Conservation (phyloP, 2,113 vertebrate species). For the Pleuronectes platessa region DNA sequence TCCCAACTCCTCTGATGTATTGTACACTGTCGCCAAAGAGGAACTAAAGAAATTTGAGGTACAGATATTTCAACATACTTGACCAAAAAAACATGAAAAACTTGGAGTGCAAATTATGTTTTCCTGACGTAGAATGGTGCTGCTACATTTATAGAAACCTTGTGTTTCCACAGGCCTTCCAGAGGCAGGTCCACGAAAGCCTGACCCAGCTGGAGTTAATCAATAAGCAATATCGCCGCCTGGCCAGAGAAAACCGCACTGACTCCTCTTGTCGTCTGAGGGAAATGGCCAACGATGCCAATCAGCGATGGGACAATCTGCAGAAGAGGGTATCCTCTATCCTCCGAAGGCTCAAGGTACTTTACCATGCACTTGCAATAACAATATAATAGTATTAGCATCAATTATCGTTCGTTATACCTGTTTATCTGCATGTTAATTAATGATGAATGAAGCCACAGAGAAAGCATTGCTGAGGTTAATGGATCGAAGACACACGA, state of each 20-base stretch:
- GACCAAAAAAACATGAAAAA: background rate
- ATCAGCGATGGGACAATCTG: constrained; percentile 96
- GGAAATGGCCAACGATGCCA: constrained; percentile 93
- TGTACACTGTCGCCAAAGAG: constrained; percentile 96
- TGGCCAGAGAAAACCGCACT: constrained; percentile 96
- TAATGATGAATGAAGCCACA: too few species aligned
- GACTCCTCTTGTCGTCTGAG: constrained; percentile 88
- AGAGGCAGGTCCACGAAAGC: constrained; percentile 94
- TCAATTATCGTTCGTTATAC: background rate
- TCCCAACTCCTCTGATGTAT: constrained; percentile 93
- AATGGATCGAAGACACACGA: background rate
- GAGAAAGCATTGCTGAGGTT: background rate
- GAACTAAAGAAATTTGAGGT: constrained; percentile 99
- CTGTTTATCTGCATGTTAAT: background rate
- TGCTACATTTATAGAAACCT: background rate
- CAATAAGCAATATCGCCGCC: constrained; percentile 96
- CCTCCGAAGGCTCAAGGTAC: constrained; percentile 94
- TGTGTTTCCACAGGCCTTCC: constrained; percentile 86
- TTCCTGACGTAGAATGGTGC: background rate
- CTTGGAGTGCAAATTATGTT: background rate
- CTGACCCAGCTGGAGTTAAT: constrained; percentile 96
- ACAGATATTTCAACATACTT: constrained; percentile 18
- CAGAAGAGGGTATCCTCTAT: constrained; percentile 93
- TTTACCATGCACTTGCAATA: too few species aligned
- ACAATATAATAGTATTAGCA: background rate